Percentiles rank a stretch among this genome's conserved stretches.
These are phyloP conservation scores for Nomada fucata DNA, from an alignment of 2,888 invertebrate species.

Conservation along the genomic window DNA sequence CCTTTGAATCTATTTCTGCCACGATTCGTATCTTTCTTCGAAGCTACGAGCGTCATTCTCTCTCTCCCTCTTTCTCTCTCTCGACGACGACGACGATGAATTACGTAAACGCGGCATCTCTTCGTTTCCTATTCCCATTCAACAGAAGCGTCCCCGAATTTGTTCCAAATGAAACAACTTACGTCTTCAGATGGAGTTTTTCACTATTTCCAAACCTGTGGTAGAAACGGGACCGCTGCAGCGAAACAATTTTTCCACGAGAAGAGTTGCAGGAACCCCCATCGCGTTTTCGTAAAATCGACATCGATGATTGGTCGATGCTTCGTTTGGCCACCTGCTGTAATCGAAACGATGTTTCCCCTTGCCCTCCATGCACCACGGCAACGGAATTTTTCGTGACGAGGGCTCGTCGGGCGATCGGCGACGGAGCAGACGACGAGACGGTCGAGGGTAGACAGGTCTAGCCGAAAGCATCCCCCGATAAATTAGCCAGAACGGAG, in stretches of 20 bases:
- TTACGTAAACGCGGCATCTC: conserved; percentile 28
- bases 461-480: conserved; percentile 22
- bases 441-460: neutral
- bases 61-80: too few species aligned
- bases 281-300: conserved; percentile 5
- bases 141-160: neutral
- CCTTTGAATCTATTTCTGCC: conserved; percentile 38
- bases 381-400: conserved; percentile 3
- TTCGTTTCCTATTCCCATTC: neutral
- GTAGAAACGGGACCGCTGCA: neutral
- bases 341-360: neutral
- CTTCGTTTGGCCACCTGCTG: conserved; percentile 11
- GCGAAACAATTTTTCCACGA: conserved; percentile 2
- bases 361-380: neutral
- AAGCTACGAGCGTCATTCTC: neutral
- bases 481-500: conserved; percentile 54
- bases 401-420: conserved; percentile 24
- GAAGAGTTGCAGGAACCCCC: neutral
- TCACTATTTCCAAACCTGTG: neutral
- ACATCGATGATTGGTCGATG: neutral
- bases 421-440: neutral
- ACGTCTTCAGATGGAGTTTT: neutral
- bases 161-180: conserved; percentile 4
- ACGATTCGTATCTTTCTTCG: neutral
- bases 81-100: neutral